phyloP scores from a whole-genome alignment of 2,888 invertebrate genomes.

The Hetaerina titia region DNA sequence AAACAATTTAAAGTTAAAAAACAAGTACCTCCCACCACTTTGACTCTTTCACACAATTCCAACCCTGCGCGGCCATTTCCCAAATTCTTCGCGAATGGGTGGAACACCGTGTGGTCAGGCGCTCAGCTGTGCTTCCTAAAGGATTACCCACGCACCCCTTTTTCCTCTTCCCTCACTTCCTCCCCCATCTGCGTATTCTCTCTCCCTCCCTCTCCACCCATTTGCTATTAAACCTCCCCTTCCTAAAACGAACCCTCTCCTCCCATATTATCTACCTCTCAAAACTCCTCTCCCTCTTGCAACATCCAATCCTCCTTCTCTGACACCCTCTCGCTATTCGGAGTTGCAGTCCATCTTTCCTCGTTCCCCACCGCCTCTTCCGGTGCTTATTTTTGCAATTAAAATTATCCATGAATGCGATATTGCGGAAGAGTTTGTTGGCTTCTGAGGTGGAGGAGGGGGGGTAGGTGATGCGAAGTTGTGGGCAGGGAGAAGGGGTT shows the following conservation, averaged over 20 bases:
- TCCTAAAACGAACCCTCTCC: neutral
- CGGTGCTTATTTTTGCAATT: constrained; percentile 65
- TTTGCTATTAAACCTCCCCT: neutral
- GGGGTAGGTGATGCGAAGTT: neutral
- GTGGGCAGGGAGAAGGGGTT: neutral
- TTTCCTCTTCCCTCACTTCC: neutral
- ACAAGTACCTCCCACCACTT: neutral
- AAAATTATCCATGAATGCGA: constrained; percentile 66
- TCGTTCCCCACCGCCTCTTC: constrained; percentile 12
- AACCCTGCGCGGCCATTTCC: neutral
- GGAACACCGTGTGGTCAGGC: constrained; percentile 16
- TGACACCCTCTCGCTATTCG: neutral
- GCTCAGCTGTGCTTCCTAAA: constrained; percentile 49
- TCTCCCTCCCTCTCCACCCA: neutral
- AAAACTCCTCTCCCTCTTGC: neutral
- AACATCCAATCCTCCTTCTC: neutral
- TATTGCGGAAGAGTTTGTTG: constrained; percentile 61
- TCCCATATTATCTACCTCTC: neutral
- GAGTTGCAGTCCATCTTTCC: constrained; percentile 25
- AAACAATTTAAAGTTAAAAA: too few relatives aligned
- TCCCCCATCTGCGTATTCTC: too few relatives aligned
- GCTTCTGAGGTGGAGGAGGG: neutral
- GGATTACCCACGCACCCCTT: constrained; percentile 41
- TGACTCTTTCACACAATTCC: neutral
- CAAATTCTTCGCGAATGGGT: neutral